Conservation (phyloP, 2,113 vertebrate genomes). For the Cyprinus carpio region DNA sequence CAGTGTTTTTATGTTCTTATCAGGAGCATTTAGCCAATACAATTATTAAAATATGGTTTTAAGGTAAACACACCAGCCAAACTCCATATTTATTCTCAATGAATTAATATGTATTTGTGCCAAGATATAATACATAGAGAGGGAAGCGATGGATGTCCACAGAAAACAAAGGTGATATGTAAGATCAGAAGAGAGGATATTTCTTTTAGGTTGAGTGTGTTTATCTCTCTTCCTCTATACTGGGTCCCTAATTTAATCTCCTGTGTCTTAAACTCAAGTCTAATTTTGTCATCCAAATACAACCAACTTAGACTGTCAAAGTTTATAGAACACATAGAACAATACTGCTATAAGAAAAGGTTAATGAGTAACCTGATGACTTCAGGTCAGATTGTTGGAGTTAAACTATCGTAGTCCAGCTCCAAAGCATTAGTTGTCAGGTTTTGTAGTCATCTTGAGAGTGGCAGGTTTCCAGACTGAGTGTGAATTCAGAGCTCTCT, state of each 20-base stretch:
- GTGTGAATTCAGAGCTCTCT: conserved; percentile 10
- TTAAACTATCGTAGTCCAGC: not conserved
- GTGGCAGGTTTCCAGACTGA: conserved; percentile 8
- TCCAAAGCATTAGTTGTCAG: conserved; percentile 4
- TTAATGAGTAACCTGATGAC: not conserved
- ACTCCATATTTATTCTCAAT: not conserved
- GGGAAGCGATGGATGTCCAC: not conserved
- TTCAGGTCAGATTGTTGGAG: not conserved
- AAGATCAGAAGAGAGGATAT: not conserved
- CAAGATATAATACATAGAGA: not conserved
- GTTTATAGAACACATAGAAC: conserved; percentile 3
- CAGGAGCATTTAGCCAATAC: conserved; percentile 4
- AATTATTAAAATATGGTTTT: not conserved
- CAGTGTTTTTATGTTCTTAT: conserved; percentile 1
- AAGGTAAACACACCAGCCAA: not conserved
- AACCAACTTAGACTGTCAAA: not conserved
- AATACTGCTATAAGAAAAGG: not conserved
- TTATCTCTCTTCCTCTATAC: not conserved
- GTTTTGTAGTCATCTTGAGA: conserved; percentile 2
- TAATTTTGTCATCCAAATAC: not conserved
- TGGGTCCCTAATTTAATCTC: conserved; percentile 6
- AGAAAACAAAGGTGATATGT: too few species aligned
- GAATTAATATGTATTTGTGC: not conserved
- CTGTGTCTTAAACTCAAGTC: conserved; percentile 1
- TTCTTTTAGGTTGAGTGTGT: not conserved